phyloP scores from a whole-genome alignment of 92 coral and sea anemone species.

The Parazoanthus darwini region DNA sequence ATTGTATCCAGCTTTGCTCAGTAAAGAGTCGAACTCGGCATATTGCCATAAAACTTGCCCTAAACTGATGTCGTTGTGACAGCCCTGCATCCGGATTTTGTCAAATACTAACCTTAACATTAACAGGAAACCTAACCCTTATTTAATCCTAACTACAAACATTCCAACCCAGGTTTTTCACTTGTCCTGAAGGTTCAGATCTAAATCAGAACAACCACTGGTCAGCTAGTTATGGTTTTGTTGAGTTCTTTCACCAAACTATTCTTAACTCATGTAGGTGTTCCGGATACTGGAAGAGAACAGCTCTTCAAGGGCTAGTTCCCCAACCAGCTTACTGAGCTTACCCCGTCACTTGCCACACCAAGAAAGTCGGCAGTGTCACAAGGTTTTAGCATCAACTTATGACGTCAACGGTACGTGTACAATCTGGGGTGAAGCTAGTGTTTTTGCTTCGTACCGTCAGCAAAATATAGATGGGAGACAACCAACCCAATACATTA shows the following conservation, averaged over 20 bases:
- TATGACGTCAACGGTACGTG: conserved; percentile 16
- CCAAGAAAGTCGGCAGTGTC: background rate
- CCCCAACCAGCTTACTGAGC: background rate
- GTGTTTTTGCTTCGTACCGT: background rate
- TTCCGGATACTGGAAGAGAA: background rate
- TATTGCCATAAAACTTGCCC: no score
- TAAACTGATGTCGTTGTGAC: no score
- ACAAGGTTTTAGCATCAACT: background rate
- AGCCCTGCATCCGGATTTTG: no score
- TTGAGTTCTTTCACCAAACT: background rate
- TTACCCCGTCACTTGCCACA: background rate
- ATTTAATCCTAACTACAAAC: no score
- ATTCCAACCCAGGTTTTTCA: no score
- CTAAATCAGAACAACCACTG: background rate
- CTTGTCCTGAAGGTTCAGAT: background rate
- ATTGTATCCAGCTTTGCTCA: no score
- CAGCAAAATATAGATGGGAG: no score
- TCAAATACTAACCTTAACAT: no score
- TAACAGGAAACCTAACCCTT: no score
- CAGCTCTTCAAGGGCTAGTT: background rate
- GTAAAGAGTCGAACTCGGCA: no score
- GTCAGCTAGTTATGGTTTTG: background rate
- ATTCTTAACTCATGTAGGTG: background rate
- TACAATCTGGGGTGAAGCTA: background rate
- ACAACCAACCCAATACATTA: no score